These are phyloP conservation scores for Calliopsis andreniformis DNA, from an alignment of 1,140 invertebrate genomes.

Conservation along the genomic window DNA sequence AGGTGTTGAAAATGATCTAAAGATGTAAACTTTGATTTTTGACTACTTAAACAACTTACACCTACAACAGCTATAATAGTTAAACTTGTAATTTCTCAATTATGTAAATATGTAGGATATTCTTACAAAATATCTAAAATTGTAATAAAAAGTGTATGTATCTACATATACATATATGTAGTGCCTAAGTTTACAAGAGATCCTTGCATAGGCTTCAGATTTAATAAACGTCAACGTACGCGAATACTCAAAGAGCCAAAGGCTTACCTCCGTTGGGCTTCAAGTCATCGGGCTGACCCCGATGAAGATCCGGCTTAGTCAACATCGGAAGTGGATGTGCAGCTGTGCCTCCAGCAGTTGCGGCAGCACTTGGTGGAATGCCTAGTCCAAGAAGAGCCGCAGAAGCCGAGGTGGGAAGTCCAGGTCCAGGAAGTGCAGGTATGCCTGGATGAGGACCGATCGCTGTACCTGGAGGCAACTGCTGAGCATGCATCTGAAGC, in stretches of 20 bases:
- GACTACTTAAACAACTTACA: too few relatives aligned
- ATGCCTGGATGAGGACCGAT: constrained; percentile 85
- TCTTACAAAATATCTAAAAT: too few relatives aligned
- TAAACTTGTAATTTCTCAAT: too few relatives aligned
- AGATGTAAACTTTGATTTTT: too few relatives aligned
- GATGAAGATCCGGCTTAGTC: constrained; percentile 88
- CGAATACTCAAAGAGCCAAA: not conserved
- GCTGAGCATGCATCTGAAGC: constrained; percentile 94
- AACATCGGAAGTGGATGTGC: constrained; percentile 87
- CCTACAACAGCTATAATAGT: too few relatives aligned
- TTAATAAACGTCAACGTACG: not conserved
- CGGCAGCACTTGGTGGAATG: constrained; percentile 82
- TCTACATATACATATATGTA: too few relatives aligned
- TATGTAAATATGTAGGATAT: too few relatives aligned
- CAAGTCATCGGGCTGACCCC: constrained; percentile 83
- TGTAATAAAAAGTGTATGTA: too few relatives aligned
- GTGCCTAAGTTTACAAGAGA: too few relatives aligned
- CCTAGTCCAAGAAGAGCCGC: constrained; percentile 78
- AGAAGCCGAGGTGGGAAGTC: constrained; percentile 79
- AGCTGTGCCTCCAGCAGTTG: constrained; percentile 81
- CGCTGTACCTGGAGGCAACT: constrained; percentile 88
- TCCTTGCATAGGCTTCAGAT: too few relatives aligned
- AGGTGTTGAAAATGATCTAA: too few relatives aligned
- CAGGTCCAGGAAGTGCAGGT: constrained; percentile 77
- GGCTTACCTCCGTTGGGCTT: constrained; percentile 87